A percentile compares a stretch with the other conserved stretches of the same genome.
phyloP scores from a whole-genome alignment of 2,113 vertebrate species.

The Hemiprocne comata region DNA sequence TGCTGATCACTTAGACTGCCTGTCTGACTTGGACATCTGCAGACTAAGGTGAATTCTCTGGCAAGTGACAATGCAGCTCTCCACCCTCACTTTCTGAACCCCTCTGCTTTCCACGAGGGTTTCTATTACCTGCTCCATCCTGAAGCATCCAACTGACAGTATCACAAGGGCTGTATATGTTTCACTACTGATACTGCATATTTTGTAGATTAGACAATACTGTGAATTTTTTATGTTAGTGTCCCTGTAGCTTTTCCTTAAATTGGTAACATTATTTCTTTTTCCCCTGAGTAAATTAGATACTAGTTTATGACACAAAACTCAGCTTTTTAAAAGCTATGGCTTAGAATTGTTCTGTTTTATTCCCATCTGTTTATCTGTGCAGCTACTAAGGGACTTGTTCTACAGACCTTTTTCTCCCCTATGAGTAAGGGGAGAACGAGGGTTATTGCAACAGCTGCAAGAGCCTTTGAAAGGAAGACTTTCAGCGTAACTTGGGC shows the following conservation, averaged over 20 bases:
- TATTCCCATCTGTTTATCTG: background rate
- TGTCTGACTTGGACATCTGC: background rate
- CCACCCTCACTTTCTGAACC: rapidly evolving
- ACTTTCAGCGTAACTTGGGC: background rate
- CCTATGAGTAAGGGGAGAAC: background rate
- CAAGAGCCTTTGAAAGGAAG: background rate
- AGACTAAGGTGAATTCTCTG: background rate
- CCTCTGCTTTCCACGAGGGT: background rate
- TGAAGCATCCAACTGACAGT: background rate
- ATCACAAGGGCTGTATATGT: rapidly evolving
- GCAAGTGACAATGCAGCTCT: rapidly evolving
- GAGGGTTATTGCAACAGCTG: background rate
- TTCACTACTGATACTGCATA: background rate
- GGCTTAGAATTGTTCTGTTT: background rate
- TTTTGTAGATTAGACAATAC: background rate
- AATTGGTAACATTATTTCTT: background rate
- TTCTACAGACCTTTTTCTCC: background rate
- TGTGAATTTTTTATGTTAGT: background rate
- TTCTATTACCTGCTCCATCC: background rate
- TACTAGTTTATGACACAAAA: background rate
- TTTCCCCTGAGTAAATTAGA: background rate
- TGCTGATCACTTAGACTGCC: background rate
- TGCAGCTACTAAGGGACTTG: background rate
- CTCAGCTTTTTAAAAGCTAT: background rate
- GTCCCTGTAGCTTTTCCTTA: background rate